phyloP scores from a whole-genome alignment of 2,888 invertebrate genomes.

The Pseudococcus viburni region DNA sequence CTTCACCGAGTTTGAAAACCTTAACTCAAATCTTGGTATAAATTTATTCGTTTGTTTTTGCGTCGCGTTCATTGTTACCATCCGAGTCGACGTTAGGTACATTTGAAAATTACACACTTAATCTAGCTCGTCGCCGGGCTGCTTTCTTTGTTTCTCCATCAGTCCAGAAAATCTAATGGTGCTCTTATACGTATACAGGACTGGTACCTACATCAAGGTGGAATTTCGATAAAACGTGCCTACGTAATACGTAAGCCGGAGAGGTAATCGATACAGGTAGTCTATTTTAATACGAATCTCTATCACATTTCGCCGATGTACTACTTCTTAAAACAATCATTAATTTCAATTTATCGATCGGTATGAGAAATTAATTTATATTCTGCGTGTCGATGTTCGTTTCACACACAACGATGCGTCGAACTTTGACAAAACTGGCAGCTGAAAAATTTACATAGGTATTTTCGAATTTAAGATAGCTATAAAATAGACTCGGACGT shows the following conservation, averaged over 20 bases:
- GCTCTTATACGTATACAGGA: not conserved
- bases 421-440: not conserved
- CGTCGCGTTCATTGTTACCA: not conserved
- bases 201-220: not conserved
- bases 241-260: not conserved
- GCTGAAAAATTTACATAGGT: not conserved
- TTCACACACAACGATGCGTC: not conserved
- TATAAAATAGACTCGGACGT: too few relatives aligned
- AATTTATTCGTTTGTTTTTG: conserved; percentile 53
- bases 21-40: conserved; percentile 40
- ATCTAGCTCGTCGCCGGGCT: not conserved
- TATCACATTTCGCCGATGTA: not conserved
- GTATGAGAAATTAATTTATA: not conserved
- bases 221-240: not conserved
- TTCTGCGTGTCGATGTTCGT: not conserved
- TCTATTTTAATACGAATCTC: not conserved
- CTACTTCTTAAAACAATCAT: not conserved
- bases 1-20: conserved; percentile 33
- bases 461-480: too few relatives aligned
- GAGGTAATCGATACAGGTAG: not conserved
- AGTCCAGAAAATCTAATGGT: conserved; percentile 12
- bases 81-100: not conserved
- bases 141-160: not conserved
- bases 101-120: conserved; percentile 25
- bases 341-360: conserved; percentile 4